phyloP scores from a whole-genome alignment of 2,113 vertebrate species.

The Agapornis roseicollis region DNA sequence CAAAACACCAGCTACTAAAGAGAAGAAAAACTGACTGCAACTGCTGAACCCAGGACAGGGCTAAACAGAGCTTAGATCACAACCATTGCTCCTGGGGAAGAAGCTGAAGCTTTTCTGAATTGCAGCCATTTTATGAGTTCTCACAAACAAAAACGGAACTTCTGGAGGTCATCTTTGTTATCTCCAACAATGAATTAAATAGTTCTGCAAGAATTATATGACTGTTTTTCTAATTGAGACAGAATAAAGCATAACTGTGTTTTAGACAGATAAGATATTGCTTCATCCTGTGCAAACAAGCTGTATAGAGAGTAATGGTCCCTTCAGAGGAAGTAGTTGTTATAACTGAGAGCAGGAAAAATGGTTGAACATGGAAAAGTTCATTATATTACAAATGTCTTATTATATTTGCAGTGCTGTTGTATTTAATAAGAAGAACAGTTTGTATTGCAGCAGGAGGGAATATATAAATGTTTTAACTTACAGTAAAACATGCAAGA shows the following conservation, averaged over 20 bases:
- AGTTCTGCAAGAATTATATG: background rate
- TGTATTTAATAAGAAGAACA: background rate
- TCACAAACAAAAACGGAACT: background rate
- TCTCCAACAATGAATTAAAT: background rate
- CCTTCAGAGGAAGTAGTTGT: background rate
- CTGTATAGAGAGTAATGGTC: background rate
- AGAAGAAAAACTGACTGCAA: too few species aligned
- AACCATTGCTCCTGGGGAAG: background rate
- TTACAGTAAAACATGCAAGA: background rate
- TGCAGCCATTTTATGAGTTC: background rate
- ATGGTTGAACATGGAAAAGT: background rate
- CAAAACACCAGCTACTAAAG: too few species aligned
- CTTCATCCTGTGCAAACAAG: background rate
- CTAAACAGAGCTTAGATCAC: background rate
- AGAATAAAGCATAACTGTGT: background rate
- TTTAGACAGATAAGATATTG: background rate
- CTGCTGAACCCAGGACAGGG: too few species aligned
- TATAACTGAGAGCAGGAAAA: background rate
- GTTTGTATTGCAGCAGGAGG: background rate
- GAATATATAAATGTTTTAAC: background rate
- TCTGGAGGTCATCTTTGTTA: background rate
- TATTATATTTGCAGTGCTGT: background rate
- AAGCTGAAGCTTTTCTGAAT: background rate
- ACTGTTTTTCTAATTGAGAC: background rate
- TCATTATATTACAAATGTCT: background rate